Evolutionary conservation across 2,888 invertebrate genomes (phyloP), one percentile per base, ranked within the genome.

Genomic region (Caenorhabditis wallacei): DNA sequence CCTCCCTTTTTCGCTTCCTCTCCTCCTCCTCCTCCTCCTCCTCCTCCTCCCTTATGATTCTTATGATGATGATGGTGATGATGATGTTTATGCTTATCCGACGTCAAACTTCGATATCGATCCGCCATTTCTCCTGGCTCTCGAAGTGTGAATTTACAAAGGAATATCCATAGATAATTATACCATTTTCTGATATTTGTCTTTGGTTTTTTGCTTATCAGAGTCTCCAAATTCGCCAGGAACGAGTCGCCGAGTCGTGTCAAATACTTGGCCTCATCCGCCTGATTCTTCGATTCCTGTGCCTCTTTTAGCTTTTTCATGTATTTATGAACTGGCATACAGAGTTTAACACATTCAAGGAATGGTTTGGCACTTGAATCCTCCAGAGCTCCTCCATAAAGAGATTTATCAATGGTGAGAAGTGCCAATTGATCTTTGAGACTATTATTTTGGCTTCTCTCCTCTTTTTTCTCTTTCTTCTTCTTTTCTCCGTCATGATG

Each of bases 141-240:
- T 18, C 86, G 80, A 7, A 84, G 84, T 18, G 89, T 81, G 82
- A 90, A 90, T 57, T 87, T 87, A 37, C 89, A 88, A 57, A 90
- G 72, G 82, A 90, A 90, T 61, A 90, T 90, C 90, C 90, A 90
- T 64, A 86, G 18, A 59, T 85, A 88, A 57, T 87, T 88, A 74
- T 85, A 87, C 88, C 88, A 87, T 54, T 85, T 87, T 30, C 80
- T 74, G 22, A 87, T 66, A 57, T 88, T 88, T 53, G 85, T 75
- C 46, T 84, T 81, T 2, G 88, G 87, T 37, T 85, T 87, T 75
- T 80, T 78, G 18, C 74, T 79, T 26, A 84, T 53, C 20, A 86
- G 40, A 13, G 56, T 35, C 53, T 82, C 85, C 37, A 88, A 30
- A 66, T 83, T 72, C 16, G 83, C 75, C 16, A 83, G 70, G 64